A percentile compares a stretch with the other conserved stretches of the same genome.
These are phyloP conservation scores for Octopus sinensis DNA, from an alignment of 1,140 invertebrate genomes.

Conservation along the genomic window DNA sequence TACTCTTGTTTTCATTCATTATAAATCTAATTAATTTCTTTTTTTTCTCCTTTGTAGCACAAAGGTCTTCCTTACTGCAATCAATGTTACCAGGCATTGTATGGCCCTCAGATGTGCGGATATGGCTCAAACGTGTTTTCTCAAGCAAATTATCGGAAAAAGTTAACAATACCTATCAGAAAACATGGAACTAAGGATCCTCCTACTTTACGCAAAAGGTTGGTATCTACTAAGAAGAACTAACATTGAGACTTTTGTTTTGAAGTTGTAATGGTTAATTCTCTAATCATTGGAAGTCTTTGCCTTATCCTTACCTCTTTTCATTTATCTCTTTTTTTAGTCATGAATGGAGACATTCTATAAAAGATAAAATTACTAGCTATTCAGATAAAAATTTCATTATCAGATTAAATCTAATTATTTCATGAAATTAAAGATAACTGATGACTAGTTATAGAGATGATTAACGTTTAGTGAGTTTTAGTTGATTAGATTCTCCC, in stretches of 20 bases:
- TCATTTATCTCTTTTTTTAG: background rate
- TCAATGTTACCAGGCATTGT: conserved; percentile 48
- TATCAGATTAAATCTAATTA: too few species aligned
- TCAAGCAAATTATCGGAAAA: conserved; percentile 71
- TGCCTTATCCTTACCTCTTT: too few species aligned
- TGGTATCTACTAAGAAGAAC: background rate
- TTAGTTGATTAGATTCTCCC: too few species aligned
- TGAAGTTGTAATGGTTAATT: too few species aligned
- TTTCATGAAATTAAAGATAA: too few species aligned
- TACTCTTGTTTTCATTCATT: too few species aligned
- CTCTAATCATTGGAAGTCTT: too few species aligned
- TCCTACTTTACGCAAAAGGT: background rate
- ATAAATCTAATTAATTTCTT: too few species aligned
- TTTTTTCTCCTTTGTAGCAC: conserved; percentile 48
- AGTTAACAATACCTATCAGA: conserved; percentile 9
- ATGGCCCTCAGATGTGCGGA: conserved; percentile 70
- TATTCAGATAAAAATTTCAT: too few species aligned
- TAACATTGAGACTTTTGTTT: too few species aligned
- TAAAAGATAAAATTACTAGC: background rate
- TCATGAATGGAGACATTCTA: background rate
- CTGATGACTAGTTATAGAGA: too few species aligned
- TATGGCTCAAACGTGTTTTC: conserved; percentile 83
- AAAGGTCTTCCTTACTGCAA: conserved; percentile 50
- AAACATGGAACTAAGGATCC: background rate
- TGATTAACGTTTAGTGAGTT: too few species aligned